Evolutionary conservation across 1,140 invertebrate species (phyloP), one percentile per base, ranked within the genome.

Genomic region (Drosophila mojavensis): DNA sequence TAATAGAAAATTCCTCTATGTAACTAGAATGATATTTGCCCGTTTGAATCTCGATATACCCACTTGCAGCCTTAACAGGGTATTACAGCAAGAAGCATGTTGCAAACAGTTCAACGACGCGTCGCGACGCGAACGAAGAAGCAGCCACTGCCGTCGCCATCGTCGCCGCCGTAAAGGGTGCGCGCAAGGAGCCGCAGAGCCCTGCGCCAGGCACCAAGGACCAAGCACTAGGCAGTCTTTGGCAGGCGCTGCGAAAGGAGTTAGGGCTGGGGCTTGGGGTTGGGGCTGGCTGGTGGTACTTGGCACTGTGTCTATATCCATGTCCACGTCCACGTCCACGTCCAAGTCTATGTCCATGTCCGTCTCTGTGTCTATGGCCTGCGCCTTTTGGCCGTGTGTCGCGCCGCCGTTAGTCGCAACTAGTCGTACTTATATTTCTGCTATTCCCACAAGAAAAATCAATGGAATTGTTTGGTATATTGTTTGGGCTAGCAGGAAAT

Each of bases 401-500:
- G 68, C 71, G 51, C 51, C 51, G 51, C 51, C 30, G 30, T 59
- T 50, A 53, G 7, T 33, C 54, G 43, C 64, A 73, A 76, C 81
- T 83, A 59, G 56, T 65, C 70, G 55, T 61, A 64, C 61, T 75
- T 61, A 47, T 73, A 70, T 59, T 48, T 60, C 33, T 77, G 70
- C 59, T 73, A 88, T 89, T 88, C 83, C 83, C 83, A 88, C 80
- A 89, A 88, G 83, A 88, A 88, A 88, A 88, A 88, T 88, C 83
- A 88, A 88, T 88, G 83, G 84, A 88, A 89, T 88, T 89, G 83
- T 89, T 88, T 89, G 83, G 73, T 88, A 79, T 77, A 82, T 82
- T 83, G 79, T 60, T 60, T 5, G 58, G 62, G 75, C 75, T 70
- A 72, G 73, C 73, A 73, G 43, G 5, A 26, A 15, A 15, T 9